Evolutionary conservation across 2,113 vertebrate species (phyloP), one percentile per base, ranked within the genome.

Genomic region (Centropus unirufus): DNA sequence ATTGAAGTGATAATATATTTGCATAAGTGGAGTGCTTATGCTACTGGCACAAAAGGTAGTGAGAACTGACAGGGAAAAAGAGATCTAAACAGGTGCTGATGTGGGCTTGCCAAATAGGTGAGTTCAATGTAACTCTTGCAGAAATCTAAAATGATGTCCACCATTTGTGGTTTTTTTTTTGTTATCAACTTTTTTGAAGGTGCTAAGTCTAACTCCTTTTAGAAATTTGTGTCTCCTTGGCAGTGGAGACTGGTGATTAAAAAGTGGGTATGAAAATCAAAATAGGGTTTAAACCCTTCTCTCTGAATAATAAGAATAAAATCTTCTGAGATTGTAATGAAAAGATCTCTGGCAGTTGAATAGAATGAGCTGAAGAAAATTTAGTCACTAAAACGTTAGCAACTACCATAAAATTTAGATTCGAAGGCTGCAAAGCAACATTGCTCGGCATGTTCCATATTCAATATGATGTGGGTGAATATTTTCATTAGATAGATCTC

Each of bases 51-150:
- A 79, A 64, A 59, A 18, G 13, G 2, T 51, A n/a, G 52, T 74
- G 49, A 54, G 17, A 82, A 63, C 10, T 74, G 42, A 8, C 79
- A 40, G 32, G 16, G 39, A 26, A 23, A 59, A 82, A 80, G 52
- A 90, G 62, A 83, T 83, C 58, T 72, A 84, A 96, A 75, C 90
- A 95, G 91, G 79, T 96, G 88, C 70, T 95, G 89, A 73, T 30
- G 20, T 85, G 63, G 74, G 12, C 75, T 96, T 96, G 86, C 88
- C 90, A 93, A 93, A 85, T 21, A 80, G 79, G 30, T 34, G 10
- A 55, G 44, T 51, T 83, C 22, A 91, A 44, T 92, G 58, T 29
- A 75, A 77, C 59, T 47, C 74, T 95, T 86, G 83, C 57, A 52
- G 39, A 92, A 83, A 72, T 69, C 22, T 49, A 54, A 91, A 66